Evolutionary conservation across 2,113 vertebrate species (phyloP), one percentile per base, ranked within the genome.

Genomic region (Cyanoliseus patagonus): DNA sequence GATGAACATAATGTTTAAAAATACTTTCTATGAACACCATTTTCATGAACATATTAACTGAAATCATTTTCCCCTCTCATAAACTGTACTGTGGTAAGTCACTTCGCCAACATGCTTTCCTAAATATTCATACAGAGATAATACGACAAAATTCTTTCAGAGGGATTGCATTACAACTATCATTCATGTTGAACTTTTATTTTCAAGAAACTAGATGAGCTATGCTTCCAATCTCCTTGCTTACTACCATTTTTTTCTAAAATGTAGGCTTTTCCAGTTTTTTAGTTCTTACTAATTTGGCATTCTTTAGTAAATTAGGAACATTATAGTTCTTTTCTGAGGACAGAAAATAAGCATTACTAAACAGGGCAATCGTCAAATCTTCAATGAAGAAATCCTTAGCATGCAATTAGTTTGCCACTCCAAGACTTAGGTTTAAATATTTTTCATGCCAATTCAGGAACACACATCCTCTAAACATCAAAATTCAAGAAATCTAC

Each of bases 361-460:
- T 47, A 37, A 77, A 73, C 14, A 74, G 39, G 31, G 25, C 47
- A 11, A 67, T 83, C 1, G 2, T 64, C 73, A 67, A 75, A 61
- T 53, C 63, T 91, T 95, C 53, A 91, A 23, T 8, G 5, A 89
- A 96, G 68, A 94, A 90, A 93, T 69, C 41, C 53, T 80, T 47
- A 53, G 69, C 41, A 49, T 62, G 19, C 37, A 64, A 85, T 70
- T 53, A 74, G 47, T 47, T 86, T 62, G 47, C 35, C 55, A 79
- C 14, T 88, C 74, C 66, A 75, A 74, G 66, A 76, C 49, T 55
- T 74, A 42, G 0, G 0, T 72, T 88, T 79, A 95, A 93, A 42
- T 89, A 92, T 96, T 93, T 98, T 97, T 98, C 97, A 91, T 42
- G 41, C 9, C 63, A 90, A 51, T 87, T 88, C 76, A 63, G 52